phyloP scores from a whole-genome alignment of 1,140 invertebrate species.

The Drosophila neocordata region DNA sequence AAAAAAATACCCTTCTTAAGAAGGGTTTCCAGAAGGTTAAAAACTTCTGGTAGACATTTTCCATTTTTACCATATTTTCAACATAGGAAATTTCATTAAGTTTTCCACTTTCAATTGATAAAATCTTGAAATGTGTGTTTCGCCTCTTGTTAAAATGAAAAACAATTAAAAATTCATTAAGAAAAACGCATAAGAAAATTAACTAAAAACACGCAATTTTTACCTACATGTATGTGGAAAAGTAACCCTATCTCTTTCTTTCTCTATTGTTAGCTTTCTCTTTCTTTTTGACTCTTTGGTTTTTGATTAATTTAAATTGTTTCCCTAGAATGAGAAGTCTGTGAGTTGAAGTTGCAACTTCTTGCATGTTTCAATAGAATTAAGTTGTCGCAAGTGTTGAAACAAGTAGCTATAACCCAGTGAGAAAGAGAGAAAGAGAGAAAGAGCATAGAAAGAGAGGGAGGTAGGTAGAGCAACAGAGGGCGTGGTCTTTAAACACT shows the following conservation, averaged over 20 bases:
- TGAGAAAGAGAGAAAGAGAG: constrained; percentile 19
- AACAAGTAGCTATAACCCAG: constrained; percentile 17
- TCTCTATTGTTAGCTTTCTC: neutral
- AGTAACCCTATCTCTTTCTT: neutral
- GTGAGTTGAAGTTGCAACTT: constrained; percentile 18
- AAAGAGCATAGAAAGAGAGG: constrained; percentile 18
- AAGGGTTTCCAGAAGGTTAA: neutral
- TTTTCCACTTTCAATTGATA: constrained; percentile 56
- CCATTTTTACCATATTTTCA: neutral
- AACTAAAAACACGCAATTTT: constrained; percentile 52
- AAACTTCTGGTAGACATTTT: neutral
- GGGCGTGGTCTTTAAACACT: constrained; percentile 24
- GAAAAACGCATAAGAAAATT: constrained; percentile 60
- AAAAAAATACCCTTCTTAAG: too few species aligned
- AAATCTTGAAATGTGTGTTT: constrained; percentile 57
- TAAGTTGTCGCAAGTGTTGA: constrained; percentile 76
- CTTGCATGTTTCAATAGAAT: constrained; percentile 64
- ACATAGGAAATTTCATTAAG: neutral
- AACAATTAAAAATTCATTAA: constrained; percentile 79
- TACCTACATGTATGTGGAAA: constrained; percentile 16
- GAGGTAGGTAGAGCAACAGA: constrained; percentile 24
- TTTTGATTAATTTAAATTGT: constrained; percentile 73
- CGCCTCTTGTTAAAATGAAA: constrained; percentile 14
- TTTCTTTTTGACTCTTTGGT: constrained; percentile 3
- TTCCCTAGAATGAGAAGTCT: constrained; percentile 16